Percentiles rank a stretch among this genome's conserved stretches.
Conservation (phyloP, 2,113 vertebrate genomes). For the Murina feae region DNA sequence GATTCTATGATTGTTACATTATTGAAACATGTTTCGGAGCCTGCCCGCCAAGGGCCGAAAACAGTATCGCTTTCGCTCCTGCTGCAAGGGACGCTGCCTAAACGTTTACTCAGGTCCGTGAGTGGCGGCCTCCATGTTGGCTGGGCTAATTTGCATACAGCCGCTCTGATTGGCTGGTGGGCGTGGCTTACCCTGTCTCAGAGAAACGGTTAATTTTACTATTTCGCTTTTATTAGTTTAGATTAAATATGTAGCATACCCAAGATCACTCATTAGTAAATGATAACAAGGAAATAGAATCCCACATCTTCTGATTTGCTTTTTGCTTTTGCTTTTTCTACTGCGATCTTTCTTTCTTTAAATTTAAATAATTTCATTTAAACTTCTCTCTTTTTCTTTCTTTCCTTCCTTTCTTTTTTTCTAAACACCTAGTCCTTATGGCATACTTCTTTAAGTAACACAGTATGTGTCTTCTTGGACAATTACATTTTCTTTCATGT, state of each 20-base stretch:
- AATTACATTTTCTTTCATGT: not conserved
- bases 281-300: not conserved
- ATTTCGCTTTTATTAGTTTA: no score
- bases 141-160: no score
- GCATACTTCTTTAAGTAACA: not conserved
- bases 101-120: no score
- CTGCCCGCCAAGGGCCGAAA: no score
- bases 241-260: not conserved
- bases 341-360: not conserved
- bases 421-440: not conserved
- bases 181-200: no score
- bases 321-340: not conserved
- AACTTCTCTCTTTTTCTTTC: not conserved
- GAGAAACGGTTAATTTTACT: no score
- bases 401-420: not conserved
- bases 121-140: no score
- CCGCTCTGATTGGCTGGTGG: no score
- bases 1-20: no score
- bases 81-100: no score
- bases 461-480: not conserved
- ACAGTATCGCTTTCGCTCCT: no score
- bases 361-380: not conserved
- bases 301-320: not conserved
- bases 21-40: no score
- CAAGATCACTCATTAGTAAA: not conserved